These are phyloP conservation scores for Tachyglossus aculeatus DNA, from an alignment of 2,797 vertebrate genomes.

Conservation along the genomic window DNA sequence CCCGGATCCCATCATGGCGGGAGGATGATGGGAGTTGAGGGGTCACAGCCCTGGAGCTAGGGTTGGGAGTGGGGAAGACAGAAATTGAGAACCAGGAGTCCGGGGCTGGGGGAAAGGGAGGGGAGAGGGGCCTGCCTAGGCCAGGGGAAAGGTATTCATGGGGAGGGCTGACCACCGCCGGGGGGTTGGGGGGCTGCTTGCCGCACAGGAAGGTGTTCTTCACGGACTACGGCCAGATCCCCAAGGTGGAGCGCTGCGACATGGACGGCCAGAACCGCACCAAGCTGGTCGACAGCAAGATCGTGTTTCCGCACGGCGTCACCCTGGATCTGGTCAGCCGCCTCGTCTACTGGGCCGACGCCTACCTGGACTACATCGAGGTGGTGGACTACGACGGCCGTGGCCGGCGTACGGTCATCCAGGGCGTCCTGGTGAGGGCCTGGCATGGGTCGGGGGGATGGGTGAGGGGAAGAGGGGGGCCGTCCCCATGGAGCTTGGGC, in stretches of 20 bases:
- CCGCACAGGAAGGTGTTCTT: conserved; percentile 93
- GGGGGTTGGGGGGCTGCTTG: not conserved
- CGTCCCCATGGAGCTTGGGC: not conserved
- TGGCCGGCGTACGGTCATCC: conserved; percentile 96
- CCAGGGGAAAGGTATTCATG: not conserved
- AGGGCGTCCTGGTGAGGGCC: conserved; percentile 92
- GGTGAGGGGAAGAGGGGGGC: not conserved
- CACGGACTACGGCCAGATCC: conserved; percentile 94
- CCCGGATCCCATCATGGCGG: conserved; percentile 95
- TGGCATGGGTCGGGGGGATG: no score
- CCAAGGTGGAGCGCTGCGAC: conserved; percentile 95
- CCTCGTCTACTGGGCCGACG: conserved; percentile 95
- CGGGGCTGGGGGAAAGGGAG: not conserved
- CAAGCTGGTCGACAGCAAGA: conserved; percentile 96
- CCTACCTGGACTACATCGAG: conserved; percentile 97
- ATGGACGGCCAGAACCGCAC: conserved; percentile 98
- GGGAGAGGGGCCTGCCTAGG: not conserved
- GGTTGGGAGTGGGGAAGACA: not conserved
- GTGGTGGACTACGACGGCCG: conserved; percentile 98
- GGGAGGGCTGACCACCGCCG: not conserved
- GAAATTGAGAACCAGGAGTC: not conserved
- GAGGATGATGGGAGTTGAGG: conserved; percentile 24
- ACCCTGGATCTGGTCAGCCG: conserved; percentile 93
- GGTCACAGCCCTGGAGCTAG: not conserved
- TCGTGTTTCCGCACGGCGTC: conserved; percentile 94